Percentiles rank a stretch among this genome's conserved stretches.
These are phyloP conservation scores for Emydoidea blandingii DNA, from an alignment of 2,797 vertebrate species.

Conservation along the genomic window DNA sequence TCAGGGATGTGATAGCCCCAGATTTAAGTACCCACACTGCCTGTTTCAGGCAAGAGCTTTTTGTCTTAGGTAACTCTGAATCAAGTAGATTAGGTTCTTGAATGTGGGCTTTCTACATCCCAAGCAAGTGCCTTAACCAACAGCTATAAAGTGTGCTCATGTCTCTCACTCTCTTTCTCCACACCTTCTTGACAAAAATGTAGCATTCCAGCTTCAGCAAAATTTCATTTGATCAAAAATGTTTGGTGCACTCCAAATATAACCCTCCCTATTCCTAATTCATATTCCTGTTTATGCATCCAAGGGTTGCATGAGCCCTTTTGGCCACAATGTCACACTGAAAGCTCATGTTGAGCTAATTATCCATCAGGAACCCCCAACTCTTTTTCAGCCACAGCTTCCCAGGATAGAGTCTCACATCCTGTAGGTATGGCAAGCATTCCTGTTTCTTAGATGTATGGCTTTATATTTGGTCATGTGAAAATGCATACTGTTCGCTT, in stretches of 20 bases:
- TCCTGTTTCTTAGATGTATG: neutral
- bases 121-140: neutral
- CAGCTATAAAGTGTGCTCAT: neutral
- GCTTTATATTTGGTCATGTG: neutral
- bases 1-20: neutral
- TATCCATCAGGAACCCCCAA: neutral
- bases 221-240: neutral
- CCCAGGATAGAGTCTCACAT: neutral
- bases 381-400: neutral
- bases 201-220: neutral
- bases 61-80: accelerated
- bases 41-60: neutral
- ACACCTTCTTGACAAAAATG: neutral
- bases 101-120: neutral
- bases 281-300: neutral
- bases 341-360: neutral
- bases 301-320: neutral
- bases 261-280: neutral
- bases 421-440: neutral
- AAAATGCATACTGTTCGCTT: neutral
- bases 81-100: neutral
- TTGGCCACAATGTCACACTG: neutral
- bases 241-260: neutral
- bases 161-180: neutral
- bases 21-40: neutral